Conservation (phyloP, 1,140 invertebrate genomes). For the Chrysomallon squamiferum region DNA sequence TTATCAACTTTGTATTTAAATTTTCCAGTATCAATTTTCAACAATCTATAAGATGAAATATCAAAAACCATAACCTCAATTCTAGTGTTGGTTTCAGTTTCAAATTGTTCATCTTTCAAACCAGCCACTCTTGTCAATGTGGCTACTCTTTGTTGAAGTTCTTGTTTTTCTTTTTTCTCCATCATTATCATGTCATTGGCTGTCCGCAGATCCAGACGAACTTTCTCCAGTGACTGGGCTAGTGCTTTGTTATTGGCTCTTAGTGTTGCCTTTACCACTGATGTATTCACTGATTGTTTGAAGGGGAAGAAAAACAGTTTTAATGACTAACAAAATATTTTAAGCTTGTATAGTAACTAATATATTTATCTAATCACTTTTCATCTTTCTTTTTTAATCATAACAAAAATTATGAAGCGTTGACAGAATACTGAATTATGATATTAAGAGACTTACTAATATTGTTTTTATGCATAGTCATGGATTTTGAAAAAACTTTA, state of each 20-base stretch:
- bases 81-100: slow-evolving; percentile 32
- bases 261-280: slow-evolving; percentile 35
- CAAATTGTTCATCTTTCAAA: slow-evolving; percentile 32
- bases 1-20: too few species aligned
- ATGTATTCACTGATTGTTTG: slow-evolving; percentile 26
- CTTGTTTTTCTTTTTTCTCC: slow-evolving; percentile 21
- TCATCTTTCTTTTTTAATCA: background rate
- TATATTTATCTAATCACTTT: background rate
- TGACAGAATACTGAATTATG: too few species aligned
- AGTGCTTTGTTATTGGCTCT: slow-evolving; percentile 45
- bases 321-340: background rate
- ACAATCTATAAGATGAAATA: too few species aligned
- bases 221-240: slow-evolving; percentile 37
- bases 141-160: slow-evolving; percentile 22
- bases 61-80: too few species aligned
- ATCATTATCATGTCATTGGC: slow-evolving; percentile 23
- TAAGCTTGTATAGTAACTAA: background rate
- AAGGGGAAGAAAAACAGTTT: too few species aligned
- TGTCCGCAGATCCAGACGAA: slow-evolving; percentile 31
- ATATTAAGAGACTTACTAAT: too few species aligned
- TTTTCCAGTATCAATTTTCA: too few species aligned
- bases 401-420: too few species aligned
- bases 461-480: too few species aligned
- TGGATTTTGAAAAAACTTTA: slow-evolving; percentile 7
- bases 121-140: slow-evolving; percentile 32